Evolutionary conservation across 2,797 vertebrate species (phyloP).

Genomic region (Erethizon dorsatum): DNA sequence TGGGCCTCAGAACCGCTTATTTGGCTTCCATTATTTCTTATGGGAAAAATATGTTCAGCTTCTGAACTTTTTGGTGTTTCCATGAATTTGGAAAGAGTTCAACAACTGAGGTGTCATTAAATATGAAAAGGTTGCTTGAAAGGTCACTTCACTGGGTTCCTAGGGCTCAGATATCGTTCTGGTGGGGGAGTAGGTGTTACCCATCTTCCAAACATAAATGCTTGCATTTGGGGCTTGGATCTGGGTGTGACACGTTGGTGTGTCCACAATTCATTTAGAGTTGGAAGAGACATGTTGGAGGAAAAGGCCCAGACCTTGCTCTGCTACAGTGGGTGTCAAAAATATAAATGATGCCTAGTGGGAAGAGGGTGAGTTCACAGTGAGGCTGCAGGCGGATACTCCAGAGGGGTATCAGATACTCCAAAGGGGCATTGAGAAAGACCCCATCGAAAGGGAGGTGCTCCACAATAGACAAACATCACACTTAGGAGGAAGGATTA

Average conservation of each 20-base stretch:
- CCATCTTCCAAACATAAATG: background rate
- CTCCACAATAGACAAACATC: background rate
- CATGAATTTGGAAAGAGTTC: background rate
- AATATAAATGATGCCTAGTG: background rate
- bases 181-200: background rate
- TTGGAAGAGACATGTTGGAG: slow-evolving; percentile 21
- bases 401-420: background rate
- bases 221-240: background rate
- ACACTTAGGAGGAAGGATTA: background rate
- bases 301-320: background rate
- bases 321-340: background rate
- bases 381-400: background rate
- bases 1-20: background rate
- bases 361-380: background rate
- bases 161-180: background rate
- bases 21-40: background rate
- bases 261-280: background rate
- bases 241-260: background rate
- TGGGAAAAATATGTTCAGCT: background rate
- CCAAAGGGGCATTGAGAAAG: background rate
- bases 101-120: background rate
- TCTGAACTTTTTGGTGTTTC: background rate
- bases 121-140: background rate
- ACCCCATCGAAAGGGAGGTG: background rate
- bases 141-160: background rate